phyloP scores from a whole-genome alignment of 2,888 invertebrate species.

The Agriopis aurantiaria region DNA sequence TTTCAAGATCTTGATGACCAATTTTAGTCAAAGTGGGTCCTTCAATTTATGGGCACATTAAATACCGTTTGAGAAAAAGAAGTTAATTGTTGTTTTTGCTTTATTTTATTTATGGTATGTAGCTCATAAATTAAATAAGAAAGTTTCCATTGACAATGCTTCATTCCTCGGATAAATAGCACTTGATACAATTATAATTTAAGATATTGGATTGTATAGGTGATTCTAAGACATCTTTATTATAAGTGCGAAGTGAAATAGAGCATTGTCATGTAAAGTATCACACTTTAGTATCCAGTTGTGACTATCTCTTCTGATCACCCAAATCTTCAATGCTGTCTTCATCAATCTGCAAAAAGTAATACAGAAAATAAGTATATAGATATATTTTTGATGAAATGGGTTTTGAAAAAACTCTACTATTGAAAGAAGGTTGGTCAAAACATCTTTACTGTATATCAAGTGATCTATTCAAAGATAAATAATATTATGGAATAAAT shows the following conservation, averaged over 20 bases:
- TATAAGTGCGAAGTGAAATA: constrained; percentile 45
- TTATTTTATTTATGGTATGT: constrained; percentile 49
- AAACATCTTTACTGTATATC: not conserved
- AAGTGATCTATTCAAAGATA: too few relatives aligned
- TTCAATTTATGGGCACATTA: too few relatives aligned
- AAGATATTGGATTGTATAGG: not conserved
- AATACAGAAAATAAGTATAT: constrained; percentile 3
- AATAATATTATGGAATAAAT: too few relatives aligned
- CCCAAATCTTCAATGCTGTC: constrained; percentile 97
- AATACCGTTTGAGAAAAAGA: constrained; percentile 10
- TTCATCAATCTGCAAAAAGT: constrained; percentile 88
- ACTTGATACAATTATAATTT: constrained; percentile 2
- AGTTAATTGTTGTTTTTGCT: not conserved
- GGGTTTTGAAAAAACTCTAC: too few relatives aligned
- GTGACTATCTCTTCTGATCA: constrained; percentile 94
- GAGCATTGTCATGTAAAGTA: constrained; percentile 50
- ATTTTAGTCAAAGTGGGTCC: too few relatives aligned
- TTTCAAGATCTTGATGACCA: too few relatives aligned
- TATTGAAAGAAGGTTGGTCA: not conserved
- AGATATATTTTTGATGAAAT: too few relatives aligned
- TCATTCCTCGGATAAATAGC: constrained; percentile 53
- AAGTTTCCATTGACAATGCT: constrained; percentile 51
- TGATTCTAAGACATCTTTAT: constrained; percentile 5
- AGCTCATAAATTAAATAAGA: constrained; percentile 56
- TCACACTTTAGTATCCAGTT: constrained; percentile 32